phyloP scores from a whole-genome alignment of 2,888 invertebrate genomes.

The Charanyca ferruginea region DNA sequence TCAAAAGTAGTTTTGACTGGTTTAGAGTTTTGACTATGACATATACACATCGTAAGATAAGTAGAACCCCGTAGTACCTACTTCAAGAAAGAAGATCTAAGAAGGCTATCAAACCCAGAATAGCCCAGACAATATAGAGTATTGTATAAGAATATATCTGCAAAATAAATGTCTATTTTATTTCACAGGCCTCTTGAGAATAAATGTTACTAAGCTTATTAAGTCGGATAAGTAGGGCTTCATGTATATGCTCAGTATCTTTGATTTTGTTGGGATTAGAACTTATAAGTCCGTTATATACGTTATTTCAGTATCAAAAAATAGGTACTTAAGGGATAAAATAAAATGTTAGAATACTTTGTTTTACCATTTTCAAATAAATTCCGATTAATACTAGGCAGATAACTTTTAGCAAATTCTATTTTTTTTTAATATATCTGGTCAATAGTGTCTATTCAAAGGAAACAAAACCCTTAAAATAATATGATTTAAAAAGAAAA shows the following conservation, averaged over 20 bases:
- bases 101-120: constrained; percentile 10
- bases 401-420: no score
- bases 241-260: constrained; percentile 27
- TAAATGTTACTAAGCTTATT: constrained; percentile 34
- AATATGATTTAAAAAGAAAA: no score
- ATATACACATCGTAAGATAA: background rate
- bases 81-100: background rate
- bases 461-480: no score
- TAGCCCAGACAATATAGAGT: constrained; percentile 6
- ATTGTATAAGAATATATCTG: constrained; percentile 21
- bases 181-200: constrained; percentile 19
- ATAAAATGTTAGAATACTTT: no score
- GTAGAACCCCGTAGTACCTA: background rate
- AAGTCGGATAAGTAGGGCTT: constrained; percentile 31
- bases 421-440: no score
- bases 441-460: no score
- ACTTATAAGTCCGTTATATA: background rate
- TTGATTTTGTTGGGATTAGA: constrained; percentile 38
- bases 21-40: no score
- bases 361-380: no score
- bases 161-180: constrained; percentile 43
- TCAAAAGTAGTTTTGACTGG: no score
- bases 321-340: no score
- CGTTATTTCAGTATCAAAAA: background rate
- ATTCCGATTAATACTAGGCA: no score